A percentile compares a stretch with the other conserved stretches of the same genome.
Conservation (phyloP, 2,888 invertebrate genomes). For the Amphiduros pacificus region DNA sequence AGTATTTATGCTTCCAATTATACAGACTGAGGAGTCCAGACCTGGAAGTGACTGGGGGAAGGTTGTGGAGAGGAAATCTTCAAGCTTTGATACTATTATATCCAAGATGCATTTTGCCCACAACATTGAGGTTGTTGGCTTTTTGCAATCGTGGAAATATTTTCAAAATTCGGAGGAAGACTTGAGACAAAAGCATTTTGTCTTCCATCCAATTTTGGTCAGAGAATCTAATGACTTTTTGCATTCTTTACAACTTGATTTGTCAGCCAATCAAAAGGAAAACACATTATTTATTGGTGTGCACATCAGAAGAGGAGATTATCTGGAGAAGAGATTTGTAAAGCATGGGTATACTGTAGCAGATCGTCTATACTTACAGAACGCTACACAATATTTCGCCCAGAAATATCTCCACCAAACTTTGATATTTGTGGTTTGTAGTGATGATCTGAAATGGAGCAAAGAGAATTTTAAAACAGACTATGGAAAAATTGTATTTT, state of each 20-base stretch:
- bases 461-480: background rate
- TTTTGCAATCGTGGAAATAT: background rate
- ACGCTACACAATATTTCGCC: background rate
- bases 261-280: background rate
- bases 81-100: background rate
- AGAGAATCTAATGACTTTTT: background rate
- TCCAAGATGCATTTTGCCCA: background rate
- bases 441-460: background rate
- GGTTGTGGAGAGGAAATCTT: background rate
- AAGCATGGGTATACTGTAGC: background rate
- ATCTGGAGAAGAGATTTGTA: background rate
- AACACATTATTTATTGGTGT: background rate
- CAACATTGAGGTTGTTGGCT: constrained; percentile 2
- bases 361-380: background rate
- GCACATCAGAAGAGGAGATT: background rate
- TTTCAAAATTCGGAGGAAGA: background rate
- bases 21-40: background rate
- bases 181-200: background rate
- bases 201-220: background rate
- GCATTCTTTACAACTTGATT: no score
- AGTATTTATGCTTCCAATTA: background rate
- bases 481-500: background rate
- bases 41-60: background rate
- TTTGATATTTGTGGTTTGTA: background rate
- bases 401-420: background rate